phyloP scores from a whole-genome alignment of 2,888 invertebrate species.

The Choreutis nemorana region DNA sequence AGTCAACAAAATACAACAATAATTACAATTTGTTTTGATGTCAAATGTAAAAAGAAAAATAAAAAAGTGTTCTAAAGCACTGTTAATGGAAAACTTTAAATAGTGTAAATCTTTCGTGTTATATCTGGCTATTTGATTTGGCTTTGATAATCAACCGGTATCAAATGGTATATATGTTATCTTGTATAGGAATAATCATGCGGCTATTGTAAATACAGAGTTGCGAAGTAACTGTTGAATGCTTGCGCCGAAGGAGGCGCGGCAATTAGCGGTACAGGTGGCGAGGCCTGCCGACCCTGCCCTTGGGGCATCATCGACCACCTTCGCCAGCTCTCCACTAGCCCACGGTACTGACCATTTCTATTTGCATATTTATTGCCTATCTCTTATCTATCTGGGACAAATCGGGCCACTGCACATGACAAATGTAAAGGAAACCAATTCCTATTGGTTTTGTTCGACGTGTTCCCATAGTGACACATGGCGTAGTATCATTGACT shows the following conservation, averaged over 20 bases:
- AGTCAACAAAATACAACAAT: too few species aligned
- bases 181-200: conserved; percentile 13
- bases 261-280: conserved; percentile 59
- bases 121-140: conserved; percentile 2
- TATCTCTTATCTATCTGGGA: conserved; percentile 30
- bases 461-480: conserved; percentile 18
- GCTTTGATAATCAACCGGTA: conserved; percentile 1
- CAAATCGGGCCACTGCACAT: conserved; percentile 20
- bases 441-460: conserved; percentile 18
- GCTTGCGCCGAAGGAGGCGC: conserved; percentile 33
- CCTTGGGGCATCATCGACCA: conserved; percentile 21
- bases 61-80: too few species aligned
- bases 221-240: conserved; percentile 52
- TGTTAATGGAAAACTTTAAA: too few species aligned
- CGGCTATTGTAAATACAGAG: conserved; percentile 33
- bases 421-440: conserved; percentile 23
- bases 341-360: conserved; percentile 23
- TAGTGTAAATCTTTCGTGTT: too few species aligned
- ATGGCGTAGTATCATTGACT: conserved; percentile 21
- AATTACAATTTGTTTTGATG: too few species aligned
- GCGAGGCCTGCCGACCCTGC: conserved; percentile 55
- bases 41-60: too few species aligned
- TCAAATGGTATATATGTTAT: not conserved
- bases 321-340: too few species aligned
- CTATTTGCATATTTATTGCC: conserved; percentile 43